phyloP scores from a whole-genome alignment of 2,888 invertebrate genomes.

The Lumbricus terrestris region DNA sequence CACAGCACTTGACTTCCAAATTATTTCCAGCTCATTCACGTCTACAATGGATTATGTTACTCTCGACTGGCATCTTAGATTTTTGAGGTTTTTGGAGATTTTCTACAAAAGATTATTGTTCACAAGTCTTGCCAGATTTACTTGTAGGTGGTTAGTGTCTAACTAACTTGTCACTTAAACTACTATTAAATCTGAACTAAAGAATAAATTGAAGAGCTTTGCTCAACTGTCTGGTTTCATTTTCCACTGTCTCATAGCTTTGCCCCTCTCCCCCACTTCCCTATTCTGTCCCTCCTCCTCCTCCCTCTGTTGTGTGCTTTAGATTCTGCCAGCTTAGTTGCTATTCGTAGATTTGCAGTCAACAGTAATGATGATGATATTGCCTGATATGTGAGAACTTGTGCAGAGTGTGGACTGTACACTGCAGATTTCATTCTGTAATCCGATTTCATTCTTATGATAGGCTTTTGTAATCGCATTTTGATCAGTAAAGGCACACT shows the following conservation, averaged over 20 bases:
- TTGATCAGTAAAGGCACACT: neutral
- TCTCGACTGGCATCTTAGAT: neutral
- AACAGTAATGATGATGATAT: neutral
- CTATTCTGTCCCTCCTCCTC: neutral
- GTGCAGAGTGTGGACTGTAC: neutral
- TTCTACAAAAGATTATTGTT: neutral
- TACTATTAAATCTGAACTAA: neutral
- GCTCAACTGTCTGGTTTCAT: neutral
- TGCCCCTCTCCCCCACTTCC: neutral
- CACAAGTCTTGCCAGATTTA: neutral
- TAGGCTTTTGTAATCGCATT: neutral
- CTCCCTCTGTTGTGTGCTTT: neutral
- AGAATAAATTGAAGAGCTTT: neutral
- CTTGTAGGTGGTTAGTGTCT: neutral
- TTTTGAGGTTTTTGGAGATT: neutral
- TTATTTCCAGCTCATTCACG: neutral
- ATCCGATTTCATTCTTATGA: neutral
- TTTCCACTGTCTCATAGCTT: neutral
- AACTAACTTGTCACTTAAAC: neutral
- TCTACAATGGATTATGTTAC: neutral
- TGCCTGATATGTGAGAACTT: neutral
- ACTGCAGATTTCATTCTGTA: neutral
- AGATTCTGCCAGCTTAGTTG: constrained; percentile 3
- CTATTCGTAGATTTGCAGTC: neutral
- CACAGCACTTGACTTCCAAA: neutral